phyloP scores from a whole-genome alignment of 2,113 vertebrate genomes.

The Perognathus longimembris region DNA sequence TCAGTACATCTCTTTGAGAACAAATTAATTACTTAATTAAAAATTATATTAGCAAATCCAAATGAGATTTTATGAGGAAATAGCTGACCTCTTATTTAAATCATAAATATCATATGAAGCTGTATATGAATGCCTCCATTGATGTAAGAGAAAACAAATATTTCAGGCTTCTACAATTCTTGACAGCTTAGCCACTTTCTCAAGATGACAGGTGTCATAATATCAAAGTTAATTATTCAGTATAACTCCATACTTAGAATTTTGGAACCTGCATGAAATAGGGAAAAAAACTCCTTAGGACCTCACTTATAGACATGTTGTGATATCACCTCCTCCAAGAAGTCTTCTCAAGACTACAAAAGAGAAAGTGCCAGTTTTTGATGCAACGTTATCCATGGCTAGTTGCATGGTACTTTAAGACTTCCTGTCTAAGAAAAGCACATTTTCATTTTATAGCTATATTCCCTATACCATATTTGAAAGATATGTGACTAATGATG shows the following conservation, averaged over 20 bases:
- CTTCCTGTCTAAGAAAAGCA: background rate
- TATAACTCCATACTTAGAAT: background rate
- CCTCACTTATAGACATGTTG: background rate
- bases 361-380: background rate
- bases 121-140: slow-evolving; percentile 89
- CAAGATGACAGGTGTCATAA: background rate
- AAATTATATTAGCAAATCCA: slow-evolving; percentile 47
- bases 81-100: slow-evolving; percentile 85
- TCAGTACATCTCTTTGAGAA: too few species aligned
- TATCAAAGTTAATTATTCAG: slow-evolving; percentile 22
- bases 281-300: background rate
- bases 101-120: slow-evolving; percentile 89
- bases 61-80: background rate
- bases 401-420: background rate
- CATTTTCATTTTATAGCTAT: slow-evolving; percentile 18
- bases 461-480: slow-evolving; percentile 26
- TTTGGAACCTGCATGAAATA: background rate
- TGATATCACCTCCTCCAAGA: background rate
- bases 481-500: background rate
- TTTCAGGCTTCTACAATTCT: slow-evolving; percentile 45
- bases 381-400: background rate
- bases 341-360: background rate
- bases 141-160: slow-evolving; percentile 82
- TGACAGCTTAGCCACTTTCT: background rate
- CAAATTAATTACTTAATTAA: too few species aligned